These are phyloP conservation scores for Chelonus insularis DNA, from an alignment of 1,140 invertebrate species.

Conservation along the genomic window DNA sequence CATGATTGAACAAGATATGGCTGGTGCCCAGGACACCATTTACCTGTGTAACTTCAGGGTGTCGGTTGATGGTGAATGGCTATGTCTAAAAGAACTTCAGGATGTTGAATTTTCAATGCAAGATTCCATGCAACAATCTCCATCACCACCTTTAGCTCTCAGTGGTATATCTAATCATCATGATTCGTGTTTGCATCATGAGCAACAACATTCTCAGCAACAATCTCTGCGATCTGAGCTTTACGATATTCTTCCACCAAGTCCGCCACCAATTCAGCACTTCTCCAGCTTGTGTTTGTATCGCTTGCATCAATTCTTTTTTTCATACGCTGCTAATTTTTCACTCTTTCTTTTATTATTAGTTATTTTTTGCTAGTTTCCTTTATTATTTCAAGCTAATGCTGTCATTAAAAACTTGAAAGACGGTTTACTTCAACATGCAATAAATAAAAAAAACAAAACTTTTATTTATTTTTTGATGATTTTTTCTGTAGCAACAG, in stretches of 20 bases:
- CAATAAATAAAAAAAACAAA: too few species aligned
- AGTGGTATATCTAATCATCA: conserved; percentile 48
- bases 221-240: conserved; percentile 46
- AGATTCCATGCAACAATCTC: conserved; percentile 66
- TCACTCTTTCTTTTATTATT: conserved; percentile 1
- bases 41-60: conserved; percentile 97
- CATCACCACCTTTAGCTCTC: conserved; percentile 57
- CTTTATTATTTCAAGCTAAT: background rate
- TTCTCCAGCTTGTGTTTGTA: conserved; percentile 59
- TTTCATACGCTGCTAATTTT: background rate
- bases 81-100: conserved; percentile 92
- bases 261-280: conserved; percentile 55
- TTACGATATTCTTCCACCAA: conserved; percentile 53
- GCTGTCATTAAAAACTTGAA: too few species aligned
- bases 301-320: conserved; percentile 32
- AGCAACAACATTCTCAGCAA: conserved; percentile 36
- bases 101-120: conserved; percentile 81
- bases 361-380: background rate
- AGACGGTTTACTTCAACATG: too few species aligned
- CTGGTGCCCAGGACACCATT: conserved; percentile 91
- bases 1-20: conserved; percentile 69
- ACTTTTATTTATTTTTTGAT: too few species aligned
- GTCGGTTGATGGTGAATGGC: conserved; percentile 95
- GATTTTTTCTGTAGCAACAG: too few species aligned
- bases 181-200: conserved; percentile 29